These are phyloP conservation scores for Archivesica marissinica DNA, from an alignment of 1,140 invertebrate genomes.

Conservation along the genomic window DNA sequence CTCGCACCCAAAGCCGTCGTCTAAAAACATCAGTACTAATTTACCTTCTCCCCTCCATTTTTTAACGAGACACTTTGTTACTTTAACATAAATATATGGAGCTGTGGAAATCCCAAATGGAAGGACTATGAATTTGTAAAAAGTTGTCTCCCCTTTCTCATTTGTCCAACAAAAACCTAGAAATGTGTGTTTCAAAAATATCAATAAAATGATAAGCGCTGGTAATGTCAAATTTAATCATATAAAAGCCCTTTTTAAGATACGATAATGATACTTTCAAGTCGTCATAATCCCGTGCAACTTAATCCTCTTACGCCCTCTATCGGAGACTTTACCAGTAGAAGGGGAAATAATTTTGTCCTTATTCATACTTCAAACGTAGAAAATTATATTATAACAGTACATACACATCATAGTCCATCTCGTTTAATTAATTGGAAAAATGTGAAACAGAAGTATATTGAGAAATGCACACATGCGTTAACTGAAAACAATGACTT, in stretches of 20 bases:
- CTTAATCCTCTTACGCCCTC: too few relatives aligned
- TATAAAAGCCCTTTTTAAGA: constrained; percentile 25
- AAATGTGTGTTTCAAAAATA: constrained; percentile 34
- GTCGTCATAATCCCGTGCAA: too few relatives aligned
- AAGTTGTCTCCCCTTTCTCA: background rate
- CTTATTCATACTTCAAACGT: too few relatives aligned
- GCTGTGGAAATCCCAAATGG: constrained; percentile 26
- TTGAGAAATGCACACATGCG: too few relatives aligned
- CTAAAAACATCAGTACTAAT: constrained; percentile 11
- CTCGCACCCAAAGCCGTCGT: constrained; percentile 17
- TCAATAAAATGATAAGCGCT: constrained; percentile 43
- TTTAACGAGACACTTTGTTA: background rate
- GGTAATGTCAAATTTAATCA: constrained; percentile 31
- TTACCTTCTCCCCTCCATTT: constrained; percentile 27
- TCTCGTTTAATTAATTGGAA: too few relatives aligned
- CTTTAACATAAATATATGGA: constrained; percentile 15
- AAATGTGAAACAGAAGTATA: too few relatives aligned
- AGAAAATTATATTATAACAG: too few relatives aligned
- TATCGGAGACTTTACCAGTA: too few relatives aligned
- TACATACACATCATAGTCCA: too few relatives aligned
- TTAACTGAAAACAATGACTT: too few relatives aligned
- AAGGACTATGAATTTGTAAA: constrained; percentile 21
- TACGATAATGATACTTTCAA: background rate
- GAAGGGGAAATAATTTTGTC: too few relatives aligned
- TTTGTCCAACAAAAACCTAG: constrained; percentile 2